Evolutionary conservation across 2,113 vertebrate species (phyloP).

Genomic region (Phyllostomus discolor): DNA sequence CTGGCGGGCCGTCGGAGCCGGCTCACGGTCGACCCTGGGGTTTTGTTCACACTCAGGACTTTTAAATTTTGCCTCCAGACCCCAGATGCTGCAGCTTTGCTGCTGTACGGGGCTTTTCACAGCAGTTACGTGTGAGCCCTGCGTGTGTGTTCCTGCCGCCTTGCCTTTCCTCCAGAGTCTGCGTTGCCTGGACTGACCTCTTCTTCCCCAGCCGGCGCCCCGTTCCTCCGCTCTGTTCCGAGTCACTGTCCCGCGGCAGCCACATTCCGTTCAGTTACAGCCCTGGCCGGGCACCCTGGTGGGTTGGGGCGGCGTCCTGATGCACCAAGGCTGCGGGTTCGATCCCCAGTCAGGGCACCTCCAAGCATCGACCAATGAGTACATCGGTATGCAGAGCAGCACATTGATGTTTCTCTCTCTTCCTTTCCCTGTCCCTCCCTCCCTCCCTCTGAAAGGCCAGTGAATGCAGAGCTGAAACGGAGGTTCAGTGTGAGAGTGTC

Average conservation of each 20-base stretch:
- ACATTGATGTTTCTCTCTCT: too few relatives aligned
- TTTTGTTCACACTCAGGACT: background rate
- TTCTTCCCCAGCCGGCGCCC: background rate
- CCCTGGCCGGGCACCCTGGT: too few relatives aligned
- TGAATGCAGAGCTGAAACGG: background rate
- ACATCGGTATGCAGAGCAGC: too few relatives aligned
- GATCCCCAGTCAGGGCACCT: too few relatives aligned
- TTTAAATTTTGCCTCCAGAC: background rate
- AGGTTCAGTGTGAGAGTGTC: background rate
- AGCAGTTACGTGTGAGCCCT: background rate
- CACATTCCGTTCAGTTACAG: background rate
- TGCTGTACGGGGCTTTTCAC: background rate
- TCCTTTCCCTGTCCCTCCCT: too few relatives aligned
- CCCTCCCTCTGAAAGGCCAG: too few relatives aligned
- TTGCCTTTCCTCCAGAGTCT: background rate
- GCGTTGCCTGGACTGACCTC: background rate
- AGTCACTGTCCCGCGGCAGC: slow-evolving; percentile 19
- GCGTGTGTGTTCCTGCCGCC: background rate
- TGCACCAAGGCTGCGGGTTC: too few relatives aligned
- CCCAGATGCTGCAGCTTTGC: background rate
- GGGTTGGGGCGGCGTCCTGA: too few relatives aligned
- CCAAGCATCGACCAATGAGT: too few relatives aligned
- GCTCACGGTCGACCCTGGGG: background rate
- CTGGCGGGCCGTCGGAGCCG: background rate
- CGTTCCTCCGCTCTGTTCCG: background rate